Evolutionary conservation across 2,113 vertebrate species (phyloP).

Genomic region (Pygoscelis antarcticus): DNA sequence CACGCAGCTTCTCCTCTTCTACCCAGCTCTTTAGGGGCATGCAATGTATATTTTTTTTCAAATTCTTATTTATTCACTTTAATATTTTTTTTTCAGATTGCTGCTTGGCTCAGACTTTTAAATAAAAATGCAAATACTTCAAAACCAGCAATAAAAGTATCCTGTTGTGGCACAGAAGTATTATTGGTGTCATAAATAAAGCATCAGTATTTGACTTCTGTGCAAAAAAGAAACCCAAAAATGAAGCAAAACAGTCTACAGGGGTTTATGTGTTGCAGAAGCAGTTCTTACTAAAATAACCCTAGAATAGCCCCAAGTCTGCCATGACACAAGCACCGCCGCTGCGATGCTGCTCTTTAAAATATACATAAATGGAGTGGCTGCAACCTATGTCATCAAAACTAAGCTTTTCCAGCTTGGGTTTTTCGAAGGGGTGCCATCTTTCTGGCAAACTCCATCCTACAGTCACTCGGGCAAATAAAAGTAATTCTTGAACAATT

Average conservation of each 20-base stretch:
- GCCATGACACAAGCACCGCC: neutral
- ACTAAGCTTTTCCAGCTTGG: neutral
- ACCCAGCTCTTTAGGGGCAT: neutral
- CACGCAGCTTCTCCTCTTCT: neutral
- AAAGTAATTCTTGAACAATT: neutral
- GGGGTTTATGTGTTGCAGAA: neutral
- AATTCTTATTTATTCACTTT: neutral
- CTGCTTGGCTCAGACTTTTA: neutral
- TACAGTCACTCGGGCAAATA: neutral
- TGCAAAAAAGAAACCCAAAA: neutral
- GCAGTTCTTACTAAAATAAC: neutral
- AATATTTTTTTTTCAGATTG: neutral
- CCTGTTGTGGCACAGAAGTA: neutral
- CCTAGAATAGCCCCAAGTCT: neutral
- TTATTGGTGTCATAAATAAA: conserved; percentile 11
- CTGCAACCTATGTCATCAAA: neutral
- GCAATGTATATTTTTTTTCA: neutral
- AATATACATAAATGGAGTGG: accelerated
- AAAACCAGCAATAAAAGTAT: neutral
- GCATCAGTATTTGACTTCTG: neutral
- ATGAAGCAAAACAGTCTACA: neutral
- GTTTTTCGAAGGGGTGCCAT: neutral
- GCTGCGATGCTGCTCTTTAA: accelerated
- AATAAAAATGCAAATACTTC: conserved; percentile 26
- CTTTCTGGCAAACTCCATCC: neutral